A percentile compares a stretch with the other conserved stretches of the same genome.
These are phyloP conservation scores for Hecatera dysodea DNA, from an alignment of 2,888 invertebrate species.

Conservation along the genomic window DNA sequence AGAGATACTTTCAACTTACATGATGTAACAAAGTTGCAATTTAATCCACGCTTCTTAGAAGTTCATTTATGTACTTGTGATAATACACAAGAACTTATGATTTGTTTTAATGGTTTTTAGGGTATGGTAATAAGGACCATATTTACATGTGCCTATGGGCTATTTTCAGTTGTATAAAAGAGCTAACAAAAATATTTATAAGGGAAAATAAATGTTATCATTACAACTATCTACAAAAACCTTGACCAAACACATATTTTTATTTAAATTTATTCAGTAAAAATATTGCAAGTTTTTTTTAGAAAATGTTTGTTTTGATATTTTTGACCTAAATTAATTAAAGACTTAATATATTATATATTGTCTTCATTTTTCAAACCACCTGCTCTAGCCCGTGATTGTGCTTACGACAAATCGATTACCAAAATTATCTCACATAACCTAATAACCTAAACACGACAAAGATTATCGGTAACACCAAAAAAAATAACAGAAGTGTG, in stretches of 20 bases:
- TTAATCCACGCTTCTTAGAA: conserved; percentile 35
- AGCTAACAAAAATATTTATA: no score
- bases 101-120: conserved; percentile 15
- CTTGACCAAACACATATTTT: no score
- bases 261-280: no score
- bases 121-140: background rate
- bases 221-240: no score
- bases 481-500: conserved; percentile 79
- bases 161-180: background rate
- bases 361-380: background rate
- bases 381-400: background rate
- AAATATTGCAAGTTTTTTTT: no score
- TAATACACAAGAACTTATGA: conserved; percentile 3
- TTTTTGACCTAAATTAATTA: no score
- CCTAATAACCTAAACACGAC: conserved; percentile 82
- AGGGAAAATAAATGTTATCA: no score
- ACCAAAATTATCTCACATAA: conserved; percentile 64
- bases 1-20: conserved; percentile 1
- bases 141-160: background rate
- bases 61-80: conserved; percentile 16
- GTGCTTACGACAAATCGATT: conserved; percentile 37
- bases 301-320: no score
- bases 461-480: conserved; percentile 70
- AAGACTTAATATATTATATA: no score
- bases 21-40: conserved; percentile 45